phyloP scores from a whole-genome alignment of 2,797 vertebrate genomes.

The Leptatherina wallacei region DNA sequence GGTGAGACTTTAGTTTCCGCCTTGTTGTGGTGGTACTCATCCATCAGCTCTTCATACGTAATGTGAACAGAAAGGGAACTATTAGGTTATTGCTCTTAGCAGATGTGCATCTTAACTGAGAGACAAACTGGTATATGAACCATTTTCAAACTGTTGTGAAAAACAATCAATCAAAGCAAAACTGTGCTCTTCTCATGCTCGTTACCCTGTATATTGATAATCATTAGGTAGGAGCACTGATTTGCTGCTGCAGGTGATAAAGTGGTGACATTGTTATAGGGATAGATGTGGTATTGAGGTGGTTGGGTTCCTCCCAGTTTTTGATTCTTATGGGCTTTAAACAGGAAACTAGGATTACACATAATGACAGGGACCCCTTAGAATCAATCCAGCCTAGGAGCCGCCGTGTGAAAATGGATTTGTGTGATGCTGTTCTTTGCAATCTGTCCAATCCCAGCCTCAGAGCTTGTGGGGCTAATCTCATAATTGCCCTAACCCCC shows the following conservation, averaged over 20 bases:
- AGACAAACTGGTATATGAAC: conserved; percentile 51
- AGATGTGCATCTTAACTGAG: conserved; percentile 58
- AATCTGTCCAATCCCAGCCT: conserved; percentile 83
- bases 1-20: conserved; percentile 60
- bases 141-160: conserved; percentile 55
- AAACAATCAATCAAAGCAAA: conserved; percentile 65
- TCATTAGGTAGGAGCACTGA: conserved; percentile 63
- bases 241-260: conserved; percentile 70
- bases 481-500: conserved; percentile 88
- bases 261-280: conserved; percentile 76
- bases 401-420: conserved; percentile 84
- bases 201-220: conserved; percentile 69
- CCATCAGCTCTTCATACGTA: conserved; percentile 52
- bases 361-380: conserved; percentile 84
- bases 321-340: conserved; percentile 80
- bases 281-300: conserved; percentile 73
- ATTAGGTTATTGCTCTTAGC: conserved; percentile 70
- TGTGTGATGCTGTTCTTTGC: conserved; percentile 86
- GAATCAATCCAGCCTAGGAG: conserved; percentile 83
- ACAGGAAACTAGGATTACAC: conserved; percentile 84
- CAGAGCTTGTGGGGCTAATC: conserved; percentile 87
- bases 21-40: conserved; percentile 66
- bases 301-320: conserved; percentile 69
- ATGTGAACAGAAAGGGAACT: conserved; percentile 66
- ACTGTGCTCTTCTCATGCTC: conserved; percentile 23